These are phyloP conservation scores for Danio rerio DNA, from an alignment of 2,113 vertebrate species.

Conservation along the genomic window GRCz12tu NC_133183.1:27774501-27775000, in stretches of 20 bases:
- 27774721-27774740: neutral
- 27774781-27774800: neutral
- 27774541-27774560: no score
- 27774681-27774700: neutral
- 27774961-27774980: no score
- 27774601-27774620: neutral
- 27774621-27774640: neutral
- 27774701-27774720: neutral
- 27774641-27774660: neutral
- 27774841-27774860: neutral
- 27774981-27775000: no score
- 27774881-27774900: no score
- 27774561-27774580: no score
- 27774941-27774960: no score
- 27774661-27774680: neutral
- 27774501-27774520: no score
- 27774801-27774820: neutral
- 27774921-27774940: no score
- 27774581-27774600: neutral
- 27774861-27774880: no score
- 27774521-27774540: no score
- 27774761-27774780: neutral
- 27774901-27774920: no score
- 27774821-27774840: neutral
- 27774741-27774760: neutral